Percentiles rank a stretch among this genome's conserved stretches.
phyloP scores from a whole-genome alignment of 2,888 invertebrate genomes.

The Sicus ferrugineus region DNA sequence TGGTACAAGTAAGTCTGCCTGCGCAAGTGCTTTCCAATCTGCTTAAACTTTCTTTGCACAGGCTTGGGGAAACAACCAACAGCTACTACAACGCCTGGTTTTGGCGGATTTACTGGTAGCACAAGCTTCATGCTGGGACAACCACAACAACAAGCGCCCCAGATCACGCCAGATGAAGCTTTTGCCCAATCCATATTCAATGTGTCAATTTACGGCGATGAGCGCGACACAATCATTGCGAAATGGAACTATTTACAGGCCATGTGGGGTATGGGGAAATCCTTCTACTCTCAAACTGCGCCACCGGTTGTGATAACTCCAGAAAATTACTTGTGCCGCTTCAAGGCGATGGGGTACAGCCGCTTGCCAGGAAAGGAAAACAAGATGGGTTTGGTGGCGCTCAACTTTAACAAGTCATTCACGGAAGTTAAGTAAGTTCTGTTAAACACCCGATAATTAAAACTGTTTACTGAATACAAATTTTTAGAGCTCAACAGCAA shows the following conservation, averaged over 20 bases:
- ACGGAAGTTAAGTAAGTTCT: slow-evolving; percentile 76
- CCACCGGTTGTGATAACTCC: slow-evolving; percentile 82
- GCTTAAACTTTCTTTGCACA: slow-evolving; percentile 35
- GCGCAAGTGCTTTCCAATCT: slow-evolving; percentile 32
- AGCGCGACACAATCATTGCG: slow-evolving; percentile 90
- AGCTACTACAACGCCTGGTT: slow-evolving; percentile 61
- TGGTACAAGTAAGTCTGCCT: slow-evolving; percentile 52
- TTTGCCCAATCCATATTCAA: slow-evolving; percentile 79
- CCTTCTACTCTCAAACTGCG: slow-evolving; percentile 79
- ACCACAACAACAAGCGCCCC: slow-evolving; percentile 66
- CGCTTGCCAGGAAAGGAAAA: slow-evolving; percentile 86
- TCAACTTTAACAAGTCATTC: slow-evolving; percentile 84
- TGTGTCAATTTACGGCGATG: slow-evolving; percentile 90
- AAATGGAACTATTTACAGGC: slow-evolving; percentile 93
- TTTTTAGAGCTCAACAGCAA: slow-evolving; percentile 73
- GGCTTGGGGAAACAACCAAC: slow-evolving; percentile 58
- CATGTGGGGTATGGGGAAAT: slow-evolving; percentile 71
- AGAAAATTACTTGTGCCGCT: slow-evolving; percentile 90
- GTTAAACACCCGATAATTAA: neutral
- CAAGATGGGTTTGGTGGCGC: slow-evolving; percentile 87
- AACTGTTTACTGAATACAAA: neutral
- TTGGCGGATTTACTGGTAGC: slow-evolving; percentile 67
- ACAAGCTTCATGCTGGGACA: slow-evolving; percentile 64
- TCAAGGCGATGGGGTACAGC: slow-evolving; percentile 95
- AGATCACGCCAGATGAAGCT: slow-evolving; percentile 73